These are phyloP conservation scores for Lota lota DNA, from an alignment of 2,113 vertebrate genomes.

Conservation along the genomic window DNA sequence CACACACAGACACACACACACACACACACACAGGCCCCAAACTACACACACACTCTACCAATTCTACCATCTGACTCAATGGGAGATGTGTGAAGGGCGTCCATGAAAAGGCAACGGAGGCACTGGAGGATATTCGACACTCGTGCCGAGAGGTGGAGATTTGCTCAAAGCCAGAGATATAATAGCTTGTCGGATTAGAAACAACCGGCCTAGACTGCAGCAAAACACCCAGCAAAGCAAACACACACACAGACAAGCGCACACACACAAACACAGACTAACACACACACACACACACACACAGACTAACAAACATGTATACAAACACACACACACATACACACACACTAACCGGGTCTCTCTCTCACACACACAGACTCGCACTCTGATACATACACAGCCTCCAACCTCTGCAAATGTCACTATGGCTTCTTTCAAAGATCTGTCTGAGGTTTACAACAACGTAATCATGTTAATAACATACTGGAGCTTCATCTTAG, in stretches of 20 bases:
- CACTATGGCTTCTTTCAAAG: background rate
- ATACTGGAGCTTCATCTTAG: background rate
- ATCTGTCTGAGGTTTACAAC: background rate
- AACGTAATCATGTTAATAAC: background rate
- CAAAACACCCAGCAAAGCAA: background rate
- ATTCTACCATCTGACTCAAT: too few relatives aligned
- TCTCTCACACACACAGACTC: background rate
- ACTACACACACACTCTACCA: too few relatives aligned
- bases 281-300: background rate
- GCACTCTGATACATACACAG: background rate
- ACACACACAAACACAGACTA: too few relatives aligned
- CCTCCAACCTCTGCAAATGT: background rate
- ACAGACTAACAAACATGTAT: background rate
- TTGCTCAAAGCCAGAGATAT: constrained; percentile 6
- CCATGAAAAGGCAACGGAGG: too few relatives aligned
- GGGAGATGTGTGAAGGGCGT: too few relatives aligned
- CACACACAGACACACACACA: constrained; percentile 3
- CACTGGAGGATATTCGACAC: background rate
- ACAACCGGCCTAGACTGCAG: constrained; percentile 30
- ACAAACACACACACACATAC: too few relatives aligned
- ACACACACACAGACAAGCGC: too few relatives aligned
- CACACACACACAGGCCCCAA: background rate
- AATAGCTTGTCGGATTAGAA: constrained; percentile 18
- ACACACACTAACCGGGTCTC: background rate
- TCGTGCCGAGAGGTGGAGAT: constrained; percentile 11